Evolutionary conservation across 2,888 invertebrate species (phyloP).

Genomic region (Liopterus haemorrhoidalis): DNA sequence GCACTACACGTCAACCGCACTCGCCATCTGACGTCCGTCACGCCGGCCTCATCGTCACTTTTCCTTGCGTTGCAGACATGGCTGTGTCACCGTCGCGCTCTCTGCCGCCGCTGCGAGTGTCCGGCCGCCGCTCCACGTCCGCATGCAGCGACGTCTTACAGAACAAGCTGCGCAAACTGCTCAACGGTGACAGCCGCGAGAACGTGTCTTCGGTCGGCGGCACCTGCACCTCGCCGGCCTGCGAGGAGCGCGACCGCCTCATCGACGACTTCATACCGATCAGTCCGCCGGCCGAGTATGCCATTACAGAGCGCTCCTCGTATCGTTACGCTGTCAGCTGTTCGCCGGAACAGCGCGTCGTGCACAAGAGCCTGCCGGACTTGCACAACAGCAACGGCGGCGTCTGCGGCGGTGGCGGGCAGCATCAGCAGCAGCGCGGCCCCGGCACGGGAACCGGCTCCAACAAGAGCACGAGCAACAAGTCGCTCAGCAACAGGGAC

Average conservation of each 20-base stretch:
- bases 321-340: slow-evolving; percentile 40
- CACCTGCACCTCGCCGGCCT: slow-evolving; percentile 9
- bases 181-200: slow-evolving; percentile 70
- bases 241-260: slow-evolving; percentile 36
- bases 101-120: slow-evolving; percentile 51
- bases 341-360: slow-evolving; percentile 20
- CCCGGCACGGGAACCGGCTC: slow-evolving; percentile 44
- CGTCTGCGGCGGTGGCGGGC: slow-evolving; percentile 40
- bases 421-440: slow-evolving; percentile 47
- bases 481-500: slow-evolving; percentile 60
- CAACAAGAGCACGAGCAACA: slow-evolving; percentile 46
- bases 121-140: slow-evolving; percentile 45
- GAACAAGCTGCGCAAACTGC: slow-evolving; percentile 67
- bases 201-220: slow-evolving; percentile 40
- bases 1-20: too few relatives aligned
- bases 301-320: slow-evolving; percentile 56
- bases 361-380: slow-evolving; percentile 78
- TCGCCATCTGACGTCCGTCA: too few relatives aligned
- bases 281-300: slow-evolving; percentile 69
- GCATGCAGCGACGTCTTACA: slow-evolving; percentile 62
- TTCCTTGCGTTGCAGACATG: slow-evolving; percentile 40
- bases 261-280: slow-evolving; percentile 53
- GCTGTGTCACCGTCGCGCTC: slow-evolving; percentile 48
- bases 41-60: too few relatives aligned
- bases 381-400: slow-evolving; percentile 53